phyloP scores from a whole-genome alignment of 2,797 vertebrate species.

The Poecilia velifera region DNA sequence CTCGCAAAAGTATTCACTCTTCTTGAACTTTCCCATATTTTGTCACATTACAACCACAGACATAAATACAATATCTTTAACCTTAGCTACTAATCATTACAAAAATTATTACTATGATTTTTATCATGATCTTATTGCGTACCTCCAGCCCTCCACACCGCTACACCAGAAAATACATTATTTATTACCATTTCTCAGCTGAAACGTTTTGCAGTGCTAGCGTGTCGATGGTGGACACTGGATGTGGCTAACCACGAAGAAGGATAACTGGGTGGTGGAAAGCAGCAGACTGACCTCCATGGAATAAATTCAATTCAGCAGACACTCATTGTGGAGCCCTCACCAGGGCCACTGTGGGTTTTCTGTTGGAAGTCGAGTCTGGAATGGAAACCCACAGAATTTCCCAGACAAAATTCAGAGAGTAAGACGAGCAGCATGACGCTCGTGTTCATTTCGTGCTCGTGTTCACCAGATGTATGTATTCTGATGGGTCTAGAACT shows the following conservation, averaged over 20 bases:
- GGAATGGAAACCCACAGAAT: not conserved
- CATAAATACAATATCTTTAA: not conserved
- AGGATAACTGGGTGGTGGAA: not conserved
- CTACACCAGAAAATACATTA: not conserved
- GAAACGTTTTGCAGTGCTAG: not conserved
- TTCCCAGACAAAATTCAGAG: not conserved
- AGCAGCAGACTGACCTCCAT: not conserved
- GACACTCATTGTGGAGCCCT: not conserved
- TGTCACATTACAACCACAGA: too few species aligned
- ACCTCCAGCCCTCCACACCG: too few species aligned
- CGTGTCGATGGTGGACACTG: not conserved
- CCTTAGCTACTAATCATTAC: not conserved
- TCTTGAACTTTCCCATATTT: too few species aligned
- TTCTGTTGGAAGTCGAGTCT: not conserved
- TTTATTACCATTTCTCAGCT: not conserved
- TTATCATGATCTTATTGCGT: not conserved
- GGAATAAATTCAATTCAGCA: too few species aligned
- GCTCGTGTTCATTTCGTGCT: too few species aligned
- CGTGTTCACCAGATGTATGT: too few species aligned
- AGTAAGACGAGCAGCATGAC: not conserved
- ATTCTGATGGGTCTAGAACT: not conserved
- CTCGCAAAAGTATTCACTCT: too few species aligned
- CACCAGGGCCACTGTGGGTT: not conserved
- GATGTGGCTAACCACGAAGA: not conserved
- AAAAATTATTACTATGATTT: not conserved